phyloP scores from a whole-genome alignment of 2,113 vertebrate genomes.

The Chinchilla lanigera region DNA sequence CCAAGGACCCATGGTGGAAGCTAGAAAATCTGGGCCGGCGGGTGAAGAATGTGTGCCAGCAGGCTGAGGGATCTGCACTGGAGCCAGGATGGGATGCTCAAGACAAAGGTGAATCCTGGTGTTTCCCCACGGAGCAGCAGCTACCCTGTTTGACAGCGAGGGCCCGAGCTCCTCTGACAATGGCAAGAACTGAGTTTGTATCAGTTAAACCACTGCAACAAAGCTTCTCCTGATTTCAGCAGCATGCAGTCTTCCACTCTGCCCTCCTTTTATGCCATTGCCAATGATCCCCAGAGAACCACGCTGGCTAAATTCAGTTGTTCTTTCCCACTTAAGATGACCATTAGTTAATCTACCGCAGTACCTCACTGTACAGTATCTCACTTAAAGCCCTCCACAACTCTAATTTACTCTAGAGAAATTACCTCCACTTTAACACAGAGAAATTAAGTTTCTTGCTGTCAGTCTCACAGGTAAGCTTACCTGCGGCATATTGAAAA shows the following conservation, averaged over 20 bases:
- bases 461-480: neutral
- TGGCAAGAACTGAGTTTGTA: neutral
- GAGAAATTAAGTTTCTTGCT: neutral
- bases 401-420: conserved; percentile 9
- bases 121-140: neutral
- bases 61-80: neutral
- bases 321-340: neutral
- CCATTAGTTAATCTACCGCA: neutral
- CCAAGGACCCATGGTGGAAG: neutral
- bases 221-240: neutral
- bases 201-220: neutral
- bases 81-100: neutral
- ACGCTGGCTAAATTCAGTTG: neutral
- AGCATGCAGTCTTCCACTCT: neutral
- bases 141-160: neutral
- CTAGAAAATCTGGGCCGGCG: neutral
- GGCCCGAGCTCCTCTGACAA: neutral
- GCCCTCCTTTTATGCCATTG: neutral
- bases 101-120: neutral
- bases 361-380: neutral
- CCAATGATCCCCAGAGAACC: neutral
- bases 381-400: neutral
- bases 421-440: conserved; percentile 7
- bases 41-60: neutral
- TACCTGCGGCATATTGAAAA: neutral